Conservation (phyloP, 2,797 vertebrate species). For the Varecia variegata region DNA sequence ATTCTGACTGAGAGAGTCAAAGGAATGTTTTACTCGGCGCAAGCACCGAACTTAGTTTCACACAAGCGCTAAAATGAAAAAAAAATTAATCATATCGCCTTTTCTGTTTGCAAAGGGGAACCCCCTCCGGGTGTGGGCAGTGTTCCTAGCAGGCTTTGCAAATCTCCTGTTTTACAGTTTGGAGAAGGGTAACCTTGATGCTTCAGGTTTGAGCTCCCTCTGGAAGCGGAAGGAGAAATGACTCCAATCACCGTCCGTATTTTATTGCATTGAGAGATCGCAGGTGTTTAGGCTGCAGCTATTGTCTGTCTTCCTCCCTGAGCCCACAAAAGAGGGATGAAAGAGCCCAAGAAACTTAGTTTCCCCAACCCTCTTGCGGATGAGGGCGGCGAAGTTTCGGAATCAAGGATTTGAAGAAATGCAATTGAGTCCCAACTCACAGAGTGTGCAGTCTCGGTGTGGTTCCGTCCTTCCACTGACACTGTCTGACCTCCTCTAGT, state of each 20-base stretch:
- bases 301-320: constrained; percentile 51
- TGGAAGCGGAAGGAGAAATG: constrained; percentile 79
- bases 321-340: background rate
- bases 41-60: background rate
- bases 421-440: background rate
- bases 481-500: background rate
- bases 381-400: background rate
- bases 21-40: background rate
- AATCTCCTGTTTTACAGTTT: constrained; percentile 57
- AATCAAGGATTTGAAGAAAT: background rate
- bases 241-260: constrained; percentile 67
- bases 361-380: background rate
- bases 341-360: constrained; percentile 12
- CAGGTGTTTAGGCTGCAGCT: constrained; percentile 78
- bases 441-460: background rate
- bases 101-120: constrained; percentile 23
- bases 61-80: background rate
- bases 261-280: constrained; percentile 67
- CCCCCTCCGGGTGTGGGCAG: background rate
- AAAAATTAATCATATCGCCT: background rate
- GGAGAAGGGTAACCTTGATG: constrained; percentile 69
- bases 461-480: background rate
- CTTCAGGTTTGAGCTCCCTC: constrained; percentile 78
- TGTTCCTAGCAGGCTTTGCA: background rate
- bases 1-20: background rate